These are phyloP conservation scores for Festucalex cinctus DNA, from an alignment of 2,113 vertebrate genomes.

Conservation along the genomic window DNA sequence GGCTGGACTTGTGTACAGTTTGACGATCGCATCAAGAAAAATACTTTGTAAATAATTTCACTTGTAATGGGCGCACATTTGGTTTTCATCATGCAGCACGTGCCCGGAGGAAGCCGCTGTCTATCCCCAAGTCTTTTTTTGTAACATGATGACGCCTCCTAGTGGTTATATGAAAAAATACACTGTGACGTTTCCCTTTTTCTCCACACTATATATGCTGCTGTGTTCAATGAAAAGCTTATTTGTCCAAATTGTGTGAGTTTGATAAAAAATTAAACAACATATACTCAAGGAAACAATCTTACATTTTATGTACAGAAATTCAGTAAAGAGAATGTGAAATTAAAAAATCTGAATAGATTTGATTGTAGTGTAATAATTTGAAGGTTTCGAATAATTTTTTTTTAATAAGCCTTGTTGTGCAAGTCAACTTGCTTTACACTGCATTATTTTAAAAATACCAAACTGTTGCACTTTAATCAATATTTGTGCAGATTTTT, in stretches of 20 bases:
- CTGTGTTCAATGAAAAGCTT: not conserved
- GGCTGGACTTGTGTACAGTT: not conserved
- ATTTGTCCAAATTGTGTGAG: not conserved
- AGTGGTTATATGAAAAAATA: not conserved
- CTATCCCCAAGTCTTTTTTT: not conserved
- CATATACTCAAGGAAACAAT: not conserved
- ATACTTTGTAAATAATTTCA: not conserved
- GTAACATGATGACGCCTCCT: not conserved
- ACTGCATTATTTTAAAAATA: not conserved
- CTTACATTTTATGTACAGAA: not conserved
- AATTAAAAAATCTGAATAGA: not conserved
- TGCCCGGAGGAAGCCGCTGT: not conserved
- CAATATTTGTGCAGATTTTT: conserved; percentile 3
- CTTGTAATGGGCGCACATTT: not conserved
- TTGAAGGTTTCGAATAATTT: not conserved
- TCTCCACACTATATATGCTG: not conserved
- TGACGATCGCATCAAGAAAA: not conserved
- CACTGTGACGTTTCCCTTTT: not conserved
- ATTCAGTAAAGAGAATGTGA: not conserved
- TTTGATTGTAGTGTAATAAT: not conserved
- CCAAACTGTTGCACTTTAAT: conserved; percentile 30
- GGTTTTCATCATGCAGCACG: not conserved
- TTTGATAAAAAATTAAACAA: not conserved
- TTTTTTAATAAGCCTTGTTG: not conserved
- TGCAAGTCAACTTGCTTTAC: not conserved